Conservation (phyloP, 64 coral and sea anemone genomes). For the Stylophora pistillata region DNA sequence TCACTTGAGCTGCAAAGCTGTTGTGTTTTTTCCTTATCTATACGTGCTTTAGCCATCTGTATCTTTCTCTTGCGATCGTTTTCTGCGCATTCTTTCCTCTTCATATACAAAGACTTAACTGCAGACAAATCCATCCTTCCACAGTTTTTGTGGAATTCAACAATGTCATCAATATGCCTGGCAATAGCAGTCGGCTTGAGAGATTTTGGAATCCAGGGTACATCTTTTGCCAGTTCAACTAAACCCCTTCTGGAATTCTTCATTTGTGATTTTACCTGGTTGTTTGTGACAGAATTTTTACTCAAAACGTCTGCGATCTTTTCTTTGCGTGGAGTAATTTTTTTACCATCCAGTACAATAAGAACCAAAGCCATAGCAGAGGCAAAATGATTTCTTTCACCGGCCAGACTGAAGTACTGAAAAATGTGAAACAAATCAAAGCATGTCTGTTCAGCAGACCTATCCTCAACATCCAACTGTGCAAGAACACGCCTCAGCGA, state of each 20-base stretch:
- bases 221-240: slow-evolving; percentile 1
- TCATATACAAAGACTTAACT: slow-evolving; percentile 21
- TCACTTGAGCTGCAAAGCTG: background rate
- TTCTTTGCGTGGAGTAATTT: background rate
- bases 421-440: background rate
- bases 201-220: slow-evolving; percentile 29
- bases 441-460: background rate
- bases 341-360: background rate
- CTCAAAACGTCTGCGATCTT: slow-evolving; percentile 17
- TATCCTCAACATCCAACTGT: background rate
- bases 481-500: background rate
- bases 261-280: background rate
- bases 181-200: background rate
- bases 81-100: background rate
- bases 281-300: background rate
- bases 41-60: slow-evolving; percentile 12
- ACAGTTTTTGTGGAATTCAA: slow-evolving; percentile 16
- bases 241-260: background rate
- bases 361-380: background rate
- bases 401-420: background rate
- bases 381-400: background rate
- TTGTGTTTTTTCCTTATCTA: background rate
- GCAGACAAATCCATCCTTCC: background rate
- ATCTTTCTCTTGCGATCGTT: slow-evolving; percentile 1
- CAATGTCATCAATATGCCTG: slow-evolving; percentile 7